These are phyloP conservation scores for Pseudolaguvia tuberculata DNA, from an alignment of 2,113 vertebrate genomes.

Conservation along the genomic window DNA sequence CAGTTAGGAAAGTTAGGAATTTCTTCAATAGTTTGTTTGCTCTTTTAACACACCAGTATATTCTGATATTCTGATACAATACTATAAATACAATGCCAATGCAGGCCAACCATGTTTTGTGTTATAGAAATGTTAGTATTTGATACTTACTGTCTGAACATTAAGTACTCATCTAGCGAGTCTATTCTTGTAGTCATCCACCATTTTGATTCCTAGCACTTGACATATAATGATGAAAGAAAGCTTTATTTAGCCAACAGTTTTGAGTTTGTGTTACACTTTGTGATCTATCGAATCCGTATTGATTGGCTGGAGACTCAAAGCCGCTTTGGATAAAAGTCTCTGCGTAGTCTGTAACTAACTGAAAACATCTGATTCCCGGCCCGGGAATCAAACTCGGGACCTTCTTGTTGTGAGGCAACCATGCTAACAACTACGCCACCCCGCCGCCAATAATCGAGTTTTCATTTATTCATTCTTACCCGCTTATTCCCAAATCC, in stretches of 20 bases:
- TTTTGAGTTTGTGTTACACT: no score
- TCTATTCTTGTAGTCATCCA: neutral
- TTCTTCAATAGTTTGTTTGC: conserved; percentile 46
- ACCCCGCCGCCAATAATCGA: no score
- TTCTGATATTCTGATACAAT: conserved; percentile 54
- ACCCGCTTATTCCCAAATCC: no score
- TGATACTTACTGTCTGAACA: neutral
- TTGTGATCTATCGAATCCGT: no score
- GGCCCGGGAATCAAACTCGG: no score
- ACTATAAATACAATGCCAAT: conserved; percentile 52
- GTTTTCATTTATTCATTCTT: no score
- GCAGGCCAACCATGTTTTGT: neutral
- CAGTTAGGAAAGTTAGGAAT: conserved; percentile 48
- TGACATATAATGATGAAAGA: no score
- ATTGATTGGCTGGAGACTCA: no score
- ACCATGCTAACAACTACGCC: no score
- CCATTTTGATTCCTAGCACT: neutral
- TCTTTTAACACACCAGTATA: conserved; percentile 46
- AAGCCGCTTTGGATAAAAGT: no score
- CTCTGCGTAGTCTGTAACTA: neutral
- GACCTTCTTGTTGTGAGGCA: no score
- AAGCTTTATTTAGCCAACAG: no score
- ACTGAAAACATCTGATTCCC: neutral
- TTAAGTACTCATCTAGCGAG: neutral
- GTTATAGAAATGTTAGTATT: neutral